Evolutionary conservation across 2,888 invertebrate genomes (phyloP), one percentile per base, ranked within the genome.

Genomic region (Polydrusus pterygomalis): DNA sequence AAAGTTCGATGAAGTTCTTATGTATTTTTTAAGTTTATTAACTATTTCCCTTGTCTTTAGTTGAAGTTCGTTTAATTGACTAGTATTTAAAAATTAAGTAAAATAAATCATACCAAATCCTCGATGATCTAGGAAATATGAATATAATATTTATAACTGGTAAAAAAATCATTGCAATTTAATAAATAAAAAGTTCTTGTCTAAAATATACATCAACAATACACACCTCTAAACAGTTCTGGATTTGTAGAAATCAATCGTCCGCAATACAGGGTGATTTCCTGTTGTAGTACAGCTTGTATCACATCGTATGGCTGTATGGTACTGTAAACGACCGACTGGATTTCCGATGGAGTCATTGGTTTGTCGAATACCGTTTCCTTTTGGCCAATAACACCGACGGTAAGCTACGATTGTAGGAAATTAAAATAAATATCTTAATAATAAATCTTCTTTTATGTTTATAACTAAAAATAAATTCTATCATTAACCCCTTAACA

Each of bases 291-390:
- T 0, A 97, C 97, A 1, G 97, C 96, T 79, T 96, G 96, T 75
- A 97, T 95, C 25, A 97, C 92, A 88, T 98, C 96, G 83, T 96
- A 95, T 0, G 95, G 95, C 86, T 96, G 96, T 80, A 96, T 96
- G 7, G 93, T 94, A 15, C 93, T 93, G 88, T 98, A 99, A 89
- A 99, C 93, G 8, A 97, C 95, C 30, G 94, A 93, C 84, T 97
- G 95, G 70, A 99, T 97, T 89, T 98, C 98, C 1, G 94, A 93
- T 0, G 99, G 99, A 0, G 97, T 97, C 93, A 98, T 94, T 0
- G 99, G 99, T 84, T 98, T 97, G 87, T 97, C 97, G 84, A 99
- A 96, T n/a, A 97, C 95, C 0, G 96, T 96, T 88, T 99, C 99
- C 82, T 97, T 95, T 81, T 95, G 95, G 0, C 97, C 97, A 84